Base-by-base conservation (phyloP, 2,888 invertebrate genomes). In the Ryuthela nishihirai region DNA sequence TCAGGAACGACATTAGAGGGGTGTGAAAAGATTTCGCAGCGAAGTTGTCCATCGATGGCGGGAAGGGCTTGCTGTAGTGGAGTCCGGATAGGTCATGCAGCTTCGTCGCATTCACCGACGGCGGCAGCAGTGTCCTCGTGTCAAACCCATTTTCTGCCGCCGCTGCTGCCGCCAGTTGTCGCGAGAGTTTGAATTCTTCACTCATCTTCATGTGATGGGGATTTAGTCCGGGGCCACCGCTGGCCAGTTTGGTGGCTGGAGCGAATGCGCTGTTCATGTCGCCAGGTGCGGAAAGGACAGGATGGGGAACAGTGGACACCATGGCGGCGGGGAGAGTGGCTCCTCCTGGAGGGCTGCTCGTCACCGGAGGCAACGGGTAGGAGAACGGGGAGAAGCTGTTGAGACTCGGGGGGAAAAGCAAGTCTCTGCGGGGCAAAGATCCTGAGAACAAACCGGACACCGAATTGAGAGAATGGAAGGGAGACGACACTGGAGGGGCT, bases 1-100 rank as follows among this genome's bases (percentile, higher is more conserved):
- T 88, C 38, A 88, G 87, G 47, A 92, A 77, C 0, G 91, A 79
- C 0, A 91, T 63, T 18, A 70, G 52, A 4, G 68, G 62, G 6
- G 65, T 56, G 0, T 65, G 58, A 24, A 64, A 40, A 4, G 54
- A 18, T 0, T 40, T 17, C 6, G 39, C 48, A 9, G 18, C 20
- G 12, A 55, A 54, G 7, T 34, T 45, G 9, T 58, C 61, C 9
- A 48, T 6, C 1, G 50, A 4, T 18, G 29, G 53, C 9, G 18
- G 15, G 25, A 23, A n/a, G 23, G 34, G 24, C 10, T 35, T 20
- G 47, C 24, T 20, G 18, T 38, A 9, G 10, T 42, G 18, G 26
- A n/a, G n/a, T n/a, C n/a, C n/a, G n/a, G n/a, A n/a, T n/a, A n/a
- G n/a, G 6, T 26, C 24, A 1, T 53, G 25, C 58, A 59, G 46